Conservation (phyloP, 2,113 vertebrate genomes). For the Sialia sialis region DNA sequence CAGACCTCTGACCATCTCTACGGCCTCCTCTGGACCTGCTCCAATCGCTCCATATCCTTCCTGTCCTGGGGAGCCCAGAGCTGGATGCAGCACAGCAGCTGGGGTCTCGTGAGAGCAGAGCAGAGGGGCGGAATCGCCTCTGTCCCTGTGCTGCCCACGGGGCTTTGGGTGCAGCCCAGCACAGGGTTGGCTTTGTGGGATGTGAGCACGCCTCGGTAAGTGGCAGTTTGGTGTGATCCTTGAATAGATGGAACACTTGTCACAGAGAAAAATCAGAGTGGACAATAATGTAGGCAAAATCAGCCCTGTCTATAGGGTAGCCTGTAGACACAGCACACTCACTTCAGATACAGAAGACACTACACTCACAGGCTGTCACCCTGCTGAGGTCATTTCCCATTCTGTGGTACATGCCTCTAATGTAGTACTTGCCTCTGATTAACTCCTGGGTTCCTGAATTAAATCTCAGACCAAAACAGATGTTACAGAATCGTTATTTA, state of each 20-base stretch:
- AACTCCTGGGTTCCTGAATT: background rate
- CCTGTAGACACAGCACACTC: background rate
- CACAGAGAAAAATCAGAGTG: background rate
- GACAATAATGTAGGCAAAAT: background rate
- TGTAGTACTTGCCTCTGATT: background rate
- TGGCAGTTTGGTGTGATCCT: background rate
- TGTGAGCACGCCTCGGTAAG: background rate
- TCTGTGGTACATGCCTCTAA: background rate
- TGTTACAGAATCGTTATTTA: background rate
- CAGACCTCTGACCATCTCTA: background rate
- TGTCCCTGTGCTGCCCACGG: rapidly evolving
- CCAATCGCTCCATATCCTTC: background rate
- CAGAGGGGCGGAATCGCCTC: background rate
- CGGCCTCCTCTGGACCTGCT: background rate
- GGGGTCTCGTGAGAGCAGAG: background rate
- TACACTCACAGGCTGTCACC: background rate
- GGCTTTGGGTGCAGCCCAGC: background rate
- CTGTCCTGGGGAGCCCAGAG: background rate
- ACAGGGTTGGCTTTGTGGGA: background rate
- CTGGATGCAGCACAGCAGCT: background rate
- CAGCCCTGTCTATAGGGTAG: background rate
- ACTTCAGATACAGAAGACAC: background rate
- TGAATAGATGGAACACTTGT: background rate
- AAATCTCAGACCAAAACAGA: background rate
- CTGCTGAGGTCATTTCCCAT: background rate